Evolutionary conservation across 2,797 vertebrate species (phyloP).

Genomic region (Schizopygopsis malacanthus): DNA sequence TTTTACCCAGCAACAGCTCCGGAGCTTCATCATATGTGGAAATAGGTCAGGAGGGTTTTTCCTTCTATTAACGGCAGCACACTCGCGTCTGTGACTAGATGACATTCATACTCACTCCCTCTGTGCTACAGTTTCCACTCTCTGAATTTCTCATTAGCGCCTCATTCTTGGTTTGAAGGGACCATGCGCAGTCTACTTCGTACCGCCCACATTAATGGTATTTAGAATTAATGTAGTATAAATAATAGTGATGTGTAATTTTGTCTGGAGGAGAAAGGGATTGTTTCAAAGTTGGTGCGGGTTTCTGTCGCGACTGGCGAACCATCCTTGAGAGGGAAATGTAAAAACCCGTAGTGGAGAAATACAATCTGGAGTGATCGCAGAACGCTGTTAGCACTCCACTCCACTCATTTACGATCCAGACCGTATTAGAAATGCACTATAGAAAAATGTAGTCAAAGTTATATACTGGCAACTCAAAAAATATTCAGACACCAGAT

Average conservation of each 20-base stretch:
- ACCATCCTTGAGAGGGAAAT: neutral
- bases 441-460: no score
- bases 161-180: neutral
- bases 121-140: conserved; percentile 7
- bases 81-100: neutral
- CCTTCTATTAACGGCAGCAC: conserved; percentile 18
- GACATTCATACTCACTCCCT: neutral
- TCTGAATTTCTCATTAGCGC: neutral
- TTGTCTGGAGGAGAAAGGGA: neutral
- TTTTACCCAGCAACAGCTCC: conserved; percentile 65
- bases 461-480: neutral
- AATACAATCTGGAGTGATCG: neutral
- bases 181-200: neutral
- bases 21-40: conserved; percentile 59
- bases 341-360: neutral
- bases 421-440: neutral
- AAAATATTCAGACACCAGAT: no score
- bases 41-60: conserved; percentile 72
- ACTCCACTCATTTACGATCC: neutral
- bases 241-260: neutral
- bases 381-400: neutral
- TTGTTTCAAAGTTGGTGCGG: neutral
- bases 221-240: no score
- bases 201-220: neutral
- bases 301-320: neutral